Percentiles rank a stretch among this genome's conserved stretches.
Conservation (phyloP, 2,888 invertebrate species). For the Plebejus argus region DNA sequence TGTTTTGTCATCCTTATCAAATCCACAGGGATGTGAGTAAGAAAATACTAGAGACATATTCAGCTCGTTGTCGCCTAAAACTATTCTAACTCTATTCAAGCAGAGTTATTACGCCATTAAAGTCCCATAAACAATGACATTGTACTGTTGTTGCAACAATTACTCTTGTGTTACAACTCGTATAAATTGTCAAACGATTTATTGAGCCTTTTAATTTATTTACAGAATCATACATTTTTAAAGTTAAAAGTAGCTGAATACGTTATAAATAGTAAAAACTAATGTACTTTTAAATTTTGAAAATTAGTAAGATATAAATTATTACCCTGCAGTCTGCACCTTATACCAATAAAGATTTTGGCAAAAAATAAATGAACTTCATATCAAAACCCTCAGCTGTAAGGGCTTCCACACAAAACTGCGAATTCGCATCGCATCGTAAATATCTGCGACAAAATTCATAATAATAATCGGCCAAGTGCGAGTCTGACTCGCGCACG, state of each 20-base stretch:
- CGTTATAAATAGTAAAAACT: too few relatives aligned
- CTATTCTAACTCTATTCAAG: conserved; percentile 11
- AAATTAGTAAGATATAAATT: too few relatives aligned
- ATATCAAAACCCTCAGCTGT: too few relatives aligned
- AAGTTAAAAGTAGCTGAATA: not conserved
- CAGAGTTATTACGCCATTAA: not conserved
- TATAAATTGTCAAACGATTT: not conserved
- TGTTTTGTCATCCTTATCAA: not conserved
- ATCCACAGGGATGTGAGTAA: not conserved
- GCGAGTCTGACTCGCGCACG: too few relatives aligned
- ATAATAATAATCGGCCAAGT: too few relatives aligned
- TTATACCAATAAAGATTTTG: too few relatives aligned
- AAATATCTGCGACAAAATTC: too few relatives aligned
- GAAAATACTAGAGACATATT: not conserved
- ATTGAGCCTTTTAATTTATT: not conserved
- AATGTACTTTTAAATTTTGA: too few relatives aligned
- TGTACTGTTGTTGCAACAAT: not conserved
- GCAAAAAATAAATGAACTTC: too few relatives aligned
- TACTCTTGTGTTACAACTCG: not conserved
- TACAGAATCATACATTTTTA: not conserved
- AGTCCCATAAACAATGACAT: not conserved
- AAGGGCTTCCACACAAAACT: too few relatives aligned
- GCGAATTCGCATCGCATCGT: too few relatives aligned
- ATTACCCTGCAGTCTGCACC: too few relatives aligned
- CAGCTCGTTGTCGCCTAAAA: not conserved